Evolutionary conservation across 2,113 vertebrate genomes (phyloP).

Genomic region (Phrynocephalus versicolor): DNA sequence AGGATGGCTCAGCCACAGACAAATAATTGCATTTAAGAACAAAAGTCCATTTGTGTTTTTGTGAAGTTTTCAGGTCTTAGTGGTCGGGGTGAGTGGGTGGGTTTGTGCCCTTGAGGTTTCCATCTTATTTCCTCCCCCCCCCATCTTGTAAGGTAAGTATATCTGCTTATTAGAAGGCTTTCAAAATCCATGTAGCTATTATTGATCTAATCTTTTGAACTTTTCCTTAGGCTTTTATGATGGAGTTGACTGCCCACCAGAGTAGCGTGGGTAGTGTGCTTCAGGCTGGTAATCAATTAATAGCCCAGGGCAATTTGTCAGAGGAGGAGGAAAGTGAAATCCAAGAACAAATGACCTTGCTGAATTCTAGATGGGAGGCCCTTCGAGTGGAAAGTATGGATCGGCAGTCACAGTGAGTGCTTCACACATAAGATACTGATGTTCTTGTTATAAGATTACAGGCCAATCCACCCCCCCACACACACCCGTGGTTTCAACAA

Average conservation of each 20-base stretch:
- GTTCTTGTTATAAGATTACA: not conserved
- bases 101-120: not conserved
- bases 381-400: conserved; percentile 96
- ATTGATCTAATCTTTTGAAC: not conserved
- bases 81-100: not conserved
- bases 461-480: too few species aligned
- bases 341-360: conserved; percentile 92
- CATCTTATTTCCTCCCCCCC: conserved; percentile 1
- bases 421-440: not conserved
- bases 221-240: conserved; percentile 88
- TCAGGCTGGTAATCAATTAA: conserved; percentile 93
- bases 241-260: conserved; percentile 96
- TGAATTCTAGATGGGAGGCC: conserved; percentile 94
- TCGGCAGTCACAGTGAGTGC: conserved; percentile 89
- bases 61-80: accelerated
- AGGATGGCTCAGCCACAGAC: not conserved
- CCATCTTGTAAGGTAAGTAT: not conserved
- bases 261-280: conserved; percentile 95
- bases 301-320: conserved; percentile 88
- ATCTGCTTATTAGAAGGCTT: not conserved
- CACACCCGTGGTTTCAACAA: too few species aligned
- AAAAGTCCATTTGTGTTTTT: not conserved
- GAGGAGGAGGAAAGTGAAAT: conserved; percentile 96
- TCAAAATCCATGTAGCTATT: not conserved
- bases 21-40: not conserved